These are phyloP conservation scores for Nipponacmea schrenckii DNA, from an alignment of 2,888 invertebrate genomes.

Conservation along the genomic window DNA sequence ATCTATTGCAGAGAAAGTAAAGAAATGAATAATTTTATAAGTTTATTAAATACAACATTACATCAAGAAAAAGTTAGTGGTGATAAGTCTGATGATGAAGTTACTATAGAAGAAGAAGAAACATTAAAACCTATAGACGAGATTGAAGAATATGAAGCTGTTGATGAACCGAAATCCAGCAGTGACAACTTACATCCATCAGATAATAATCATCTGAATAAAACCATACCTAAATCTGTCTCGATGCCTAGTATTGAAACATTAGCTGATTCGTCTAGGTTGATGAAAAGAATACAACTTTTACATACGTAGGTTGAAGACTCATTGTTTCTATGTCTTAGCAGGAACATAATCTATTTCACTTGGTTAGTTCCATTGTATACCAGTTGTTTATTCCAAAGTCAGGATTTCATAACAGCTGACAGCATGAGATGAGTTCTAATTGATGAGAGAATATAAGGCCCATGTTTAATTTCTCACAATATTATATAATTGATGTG, in stretches of 20 bases:
- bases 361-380: not conserved
- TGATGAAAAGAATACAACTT: constrained; percentile 61
- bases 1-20: constrained; percentile 56
- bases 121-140: constrained; percentile 2
- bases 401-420: too few species aligned
- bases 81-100: constrained; percentile 48
- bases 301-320: constrained; percentile 58
- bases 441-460: too few species aligned
- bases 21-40: constrained; percentile 65
- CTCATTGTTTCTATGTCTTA: not conserved
- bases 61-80: constrained; percentile 48
- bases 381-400: too few species aligned
- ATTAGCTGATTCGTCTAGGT: constrained; percentile 56
- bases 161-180: constrained; percentile 22
- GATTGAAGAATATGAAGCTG: constrained; percentile 22
- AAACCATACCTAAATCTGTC: constrained; percentile 44
- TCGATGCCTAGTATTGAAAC: constrained; percentile 62
- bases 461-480: too few species aligned
- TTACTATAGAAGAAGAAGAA: constrained; percentile 19
- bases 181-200: not conserved
- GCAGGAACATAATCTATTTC: not conserved
- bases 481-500: too few species aligned
- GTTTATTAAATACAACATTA: constrained; percentile 61
- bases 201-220: constrained; percentile 6
- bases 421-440: too few species aligned